Evolutionary conservation across 2,888 invertebrate genomes (phyloP), one percentile per base, ranked within the genome.

Genomic region (Lasioglossum marginatum): DNA sequence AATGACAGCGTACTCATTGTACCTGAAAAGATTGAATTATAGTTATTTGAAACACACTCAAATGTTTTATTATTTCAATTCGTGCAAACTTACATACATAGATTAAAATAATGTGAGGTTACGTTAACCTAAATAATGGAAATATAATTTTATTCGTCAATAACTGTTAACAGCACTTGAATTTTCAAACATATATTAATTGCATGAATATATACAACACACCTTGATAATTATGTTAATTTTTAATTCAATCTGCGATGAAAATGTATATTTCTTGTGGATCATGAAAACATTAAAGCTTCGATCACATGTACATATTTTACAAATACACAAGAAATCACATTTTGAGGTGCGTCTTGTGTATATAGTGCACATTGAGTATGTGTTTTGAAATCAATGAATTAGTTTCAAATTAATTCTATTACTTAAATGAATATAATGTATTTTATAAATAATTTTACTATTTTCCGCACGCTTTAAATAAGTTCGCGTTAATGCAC

Each of bases 1-100:
- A 87, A 71, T 31, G 85, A 40, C 34, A 74, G 19, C 23, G 79
- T 5, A 31, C 83, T 84, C 90, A 90, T 90, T 73, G 52, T 73
- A 60, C 48, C 90, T 90, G 83, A 90, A 34, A 48, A 85, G 16
- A 82, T 75, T 78, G 78, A 37, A 34, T 71, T 37, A 34, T 4
- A 4, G 73, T 74, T 27, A 75, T 6, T 10, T n/a, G 31, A 31
- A 12, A 45, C 27, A 34, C 37, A 48, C 14, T 40, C 10, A 12
- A 57, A 14, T 5, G 40, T 34, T 23, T 37, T 16, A 19, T 19
- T 52, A 60, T 52, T 34, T 12, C 3, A 19, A 48, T 19, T 19
- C 10, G n/a, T n/a, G 3, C 43, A 8, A 76, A 16, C n/a, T 34
- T n/a, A 40, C n/a, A n/a, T n/a, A n/a, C n/a, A n/a, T n/a, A n/a